Percentiles rank a stretch among this genome's conserved stretches.
These are phyloP conservation scores for Tortricodes alternella DNA, from an alignment of 2,888 invertebrate species.

Conservation along the genomic window DNA sequence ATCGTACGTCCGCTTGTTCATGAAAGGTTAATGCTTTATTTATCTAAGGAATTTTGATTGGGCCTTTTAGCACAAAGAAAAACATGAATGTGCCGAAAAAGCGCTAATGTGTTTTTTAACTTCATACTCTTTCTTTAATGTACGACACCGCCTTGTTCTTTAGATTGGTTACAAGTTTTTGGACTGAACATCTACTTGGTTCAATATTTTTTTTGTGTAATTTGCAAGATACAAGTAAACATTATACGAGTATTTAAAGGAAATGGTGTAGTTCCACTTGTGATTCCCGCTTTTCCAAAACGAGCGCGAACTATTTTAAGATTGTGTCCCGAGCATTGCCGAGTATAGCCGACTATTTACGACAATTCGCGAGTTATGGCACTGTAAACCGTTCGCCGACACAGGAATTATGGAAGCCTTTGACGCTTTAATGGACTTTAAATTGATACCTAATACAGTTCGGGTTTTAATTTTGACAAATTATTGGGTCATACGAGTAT, in stretches of 20 bases:
- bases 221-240: too few relatives aligned
- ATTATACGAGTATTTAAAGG: too few relatives aligned
- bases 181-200: too few relatives aligned
- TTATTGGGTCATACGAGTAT: slow-evolving; percentile 17
- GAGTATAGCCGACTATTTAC: slow-evolving; percentile 57
- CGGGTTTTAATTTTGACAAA: slow-evolving; percentile 21
- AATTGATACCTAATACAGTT: slow-evolving; percentile 56
- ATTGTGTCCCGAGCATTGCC: slow-evolving; percentile 56
- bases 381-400: slow-evolving; percentile 62
- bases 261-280: slow-evolving; percentile 37
- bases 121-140: too few relatives aligned
- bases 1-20: too few relatives aligned
- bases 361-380: slow-evolving; percentile 65
- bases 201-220: too few relatives aligned
- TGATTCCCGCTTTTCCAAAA: slow-evolving; percentile 46
- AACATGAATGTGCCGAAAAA: slow-evolving; percentile 1
- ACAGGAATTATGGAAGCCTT: slow-evolving; percentile 53
- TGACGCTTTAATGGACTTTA: slow-evolving; percentile 57
- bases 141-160: too few relatives aligned
- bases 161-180: too few relatives aligned
- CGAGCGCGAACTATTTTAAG: slow-evolving; percentile 58
- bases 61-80: slow-evolving; percentile 11
- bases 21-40: too few relatives aligned
- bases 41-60: slow-evolving; percentile 28
- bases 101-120: too few relatives aligned